Conservation (phyloP, 64 coral and sea anemone genomes). For the Acropora tenuis region DNA sequence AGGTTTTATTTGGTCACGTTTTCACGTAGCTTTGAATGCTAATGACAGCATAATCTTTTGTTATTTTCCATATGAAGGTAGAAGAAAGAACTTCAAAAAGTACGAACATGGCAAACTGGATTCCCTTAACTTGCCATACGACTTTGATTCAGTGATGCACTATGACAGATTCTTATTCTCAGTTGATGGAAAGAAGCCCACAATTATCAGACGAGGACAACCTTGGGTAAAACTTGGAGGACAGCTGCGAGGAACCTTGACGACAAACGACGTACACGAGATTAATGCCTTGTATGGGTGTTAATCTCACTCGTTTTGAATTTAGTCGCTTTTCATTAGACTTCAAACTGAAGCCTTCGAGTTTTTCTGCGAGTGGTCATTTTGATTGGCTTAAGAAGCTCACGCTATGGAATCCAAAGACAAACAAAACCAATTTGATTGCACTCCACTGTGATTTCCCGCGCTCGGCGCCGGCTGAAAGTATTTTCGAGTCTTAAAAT, state of each 20-base stretch:
- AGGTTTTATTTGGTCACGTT: background rate
- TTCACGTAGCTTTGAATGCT: background rate
- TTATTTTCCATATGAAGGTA: constrained; percentile 21
- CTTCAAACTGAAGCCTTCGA: background rate
- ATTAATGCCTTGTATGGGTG: constrained; percentile 75
- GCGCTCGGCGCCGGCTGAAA: too few species aligned
- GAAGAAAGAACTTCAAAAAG: constrained; percentile 71
- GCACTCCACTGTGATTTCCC: too few species aligned
- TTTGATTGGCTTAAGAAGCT: too few species aligned
- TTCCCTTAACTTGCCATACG: constrained; percentile 56
- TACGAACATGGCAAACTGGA: constrained; percentile 83
- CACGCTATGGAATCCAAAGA: too few species aligned
- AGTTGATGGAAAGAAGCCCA: constrained; percentile 46
- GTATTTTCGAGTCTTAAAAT: too few species aligned
- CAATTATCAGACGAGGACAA: constrained; percentile 64
- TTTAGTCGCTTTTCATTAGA: background rate
- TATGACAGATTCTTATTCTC: constrained; percentile 84
- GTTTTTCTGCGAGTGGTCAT: too few species aligned
- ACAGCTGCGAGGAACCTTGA: constrained; percentile 77
- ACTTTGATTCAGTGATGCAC: constrained; percentile 83
- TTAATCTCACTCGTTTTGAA: too few species aligned
- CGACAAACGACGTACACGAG: constrained; percentile 53
- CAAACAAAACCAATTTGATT: too few species aligned
- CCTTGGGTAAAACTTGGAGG: constrained; percentile 77
- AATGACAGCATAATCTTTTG: background rate